phyloP scores from a whole-genome alignment of 2,888 invertebrate genomes.

The Microplitis deprimator region DNA sequence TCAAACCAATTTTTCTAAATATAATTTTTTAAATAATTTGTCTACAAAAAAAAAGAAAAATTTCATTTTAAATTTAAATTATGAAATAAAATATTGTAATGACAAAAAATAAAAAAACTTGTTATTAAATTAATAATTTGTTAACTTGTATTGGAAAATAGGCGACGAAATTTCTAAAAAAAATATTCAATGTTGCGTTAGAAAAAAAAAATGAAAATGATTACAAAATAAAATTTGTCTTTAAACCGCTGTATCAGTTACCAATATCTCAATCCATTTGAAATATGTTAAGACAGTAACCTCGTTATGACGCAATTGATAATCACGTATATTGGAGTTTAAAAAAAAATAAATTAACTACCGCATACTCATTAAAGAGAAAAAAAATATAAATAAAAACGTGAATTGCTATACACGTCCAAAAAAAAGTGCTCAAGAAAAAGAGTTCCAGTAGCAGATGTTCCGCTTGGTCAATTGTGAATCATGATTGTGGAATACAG shows the following conservation, averaged over 20 bases:
- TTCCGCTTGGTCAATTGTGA: conserved; percentile 40
- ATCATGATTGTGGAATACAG: conserved; percentile 8
- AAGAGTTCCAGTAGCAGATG: conserved; percentile 33
- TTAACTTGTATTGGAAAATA: neutral
- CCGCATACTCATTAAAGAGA: neutral
- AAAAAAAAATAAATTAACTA: conserved; percentile 7
- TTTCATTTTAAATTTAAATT: too few species aligned
- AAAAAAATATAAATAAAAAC: neutral
- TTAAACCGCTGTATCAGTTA: neutral
- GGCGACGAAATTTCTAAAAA: neutral
- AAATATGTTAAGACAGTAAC: conserved; percentile 13
- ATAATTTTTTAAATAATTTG: too few species aligned
- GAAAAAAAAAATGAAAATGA: neutral
- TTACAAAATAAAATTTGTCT: neutral
- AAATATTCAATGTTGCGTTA: neutral
- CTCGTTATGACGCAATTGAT: conserved; percentile 24
- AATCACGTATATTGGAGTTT: neutral
- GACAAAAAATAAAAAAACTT: neutral
- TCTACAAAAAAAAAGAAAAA: too few species aligned
- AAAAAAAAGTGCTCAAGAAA: neutral
- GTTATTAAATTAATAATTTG: neutral
- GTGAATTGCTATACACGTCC: neutral
- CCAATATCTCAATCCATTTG: neutral
- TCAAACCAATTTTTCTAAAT: too few species aligned
- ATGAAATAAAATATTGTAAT: too few species aligned